These are phyloP conservation scores for Cathartes aura DNA, from an alignment of 2,113 vertebrate genomes.

Conservation along the genomic window DNA sequence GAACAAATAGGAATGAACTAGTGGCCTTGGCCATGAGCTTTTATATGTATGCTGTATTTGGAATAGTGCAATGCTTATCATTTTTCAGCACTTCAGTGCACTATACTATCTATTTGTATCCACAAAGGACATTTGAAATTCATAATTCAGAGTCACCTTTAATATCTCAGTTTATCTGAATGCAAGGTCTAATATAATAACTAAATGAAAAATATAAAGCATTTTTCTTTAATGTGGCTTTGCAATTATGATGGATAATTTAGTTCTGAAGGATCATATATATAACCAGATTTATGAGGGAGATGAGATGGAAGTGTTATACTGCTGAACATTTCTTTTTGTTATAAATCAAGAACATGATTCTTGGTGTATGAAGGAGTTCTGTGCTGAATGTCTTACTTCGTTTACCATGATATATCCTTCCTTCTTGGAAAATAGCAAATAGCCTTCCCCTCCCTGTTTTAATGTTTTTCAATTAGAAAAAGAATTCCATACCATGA, in stretches of 20 bases:
- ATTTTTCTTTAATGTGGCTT: background rate
- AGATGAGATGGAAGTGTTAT: slow-evolving; percentile 1
- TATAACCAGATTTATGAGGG: background rate
- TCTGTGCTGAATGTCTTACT: background rate
- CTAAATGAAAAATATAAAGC: background rate
- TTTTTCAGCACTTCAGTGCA: background rate
- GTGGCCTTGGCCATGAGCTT: background rate
- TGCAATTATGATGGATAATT: background rate
- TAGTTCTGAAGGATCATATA: background rate
- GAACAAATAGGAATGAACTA: background rate
- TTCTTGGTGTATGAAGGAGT: background rate
- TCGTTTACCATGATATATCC: background rate
- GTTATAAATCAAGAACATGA: background rate
- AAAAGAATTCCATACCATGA: background rate
- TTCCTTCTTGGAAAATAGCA: background rate
- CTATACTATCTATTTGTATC: background rate
- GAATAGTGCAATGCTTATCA: background rate
- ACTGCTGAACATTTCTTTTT: background rate
- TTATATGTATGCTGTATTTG: background rate
- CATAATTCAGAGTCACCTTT: background rate
- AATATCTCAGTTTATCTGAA: background rate
- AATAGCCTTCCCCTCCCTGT: background rate
- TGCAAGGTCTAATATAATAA: background rate
- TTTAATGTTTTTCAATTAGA: background rate
- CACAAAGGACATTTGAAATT: background rate